Evolutionary conservation across 2,888 invertebrate genomes (phyloP), one percentile per base, ranked within the genome.

Genomic region (Cataglyphis altisquamis): DNA sequence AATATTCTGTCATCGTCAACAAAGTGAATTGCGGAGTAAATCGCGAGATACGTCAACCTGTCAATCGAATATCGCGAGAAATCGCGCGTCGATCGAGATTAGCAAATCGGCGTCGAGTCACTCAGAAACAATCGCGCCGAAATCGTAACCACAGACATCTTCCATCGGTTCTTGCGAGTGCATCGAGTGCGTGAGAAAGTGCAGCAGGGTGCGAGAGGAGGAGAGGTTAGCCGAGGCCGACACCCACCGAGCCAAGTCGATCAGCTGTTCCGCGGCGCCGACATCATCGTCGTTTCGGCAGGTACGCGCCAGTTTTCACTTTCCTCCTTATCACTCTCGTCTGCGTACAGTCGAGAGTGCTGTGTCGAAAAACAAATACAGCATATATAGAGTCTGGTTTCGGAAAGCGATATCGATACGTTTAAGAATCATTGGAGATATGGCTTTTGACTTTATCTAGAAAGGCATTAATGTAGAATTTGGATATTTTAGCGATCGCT

Each of bases 221-320:
- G 21, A 82, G 88, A 89, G 89, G 90, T 89, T 89, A 89, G 82
- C 63, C 77, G 83, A 83, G 83, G 89, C 86, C 88, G 89, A 91
- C 90, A 90, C 80, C 88, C 89, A 87, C 84, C 84, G 86, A 85
- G 75, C 82, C 3, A 72, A 77, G 80, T 68, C 85, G 86, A 90
- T 91, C 92, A 92, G 92, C 92, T 91, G 91, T 92, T 91, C 87
- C 87, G 62, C 77, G 81, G 84, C 83, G 87, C 84, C 90, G 88
- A 87, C 85, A 62, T 83, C 41, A 32, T 78, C 32, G 57, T 70
- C 41, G 63, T 63, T 60, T 68, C 70, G 41, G 82, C 48, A 82
- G 66, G 82, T 83, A 83, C 55, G 41, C 45, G 52, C 25, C 63
- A 63, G 82, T 82, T 82, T 83, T 83, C 82, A 82, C 83, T 83